Conservation (phyloP, 1,140 invertebrate species). For the Micrasema minimum region DNA sequence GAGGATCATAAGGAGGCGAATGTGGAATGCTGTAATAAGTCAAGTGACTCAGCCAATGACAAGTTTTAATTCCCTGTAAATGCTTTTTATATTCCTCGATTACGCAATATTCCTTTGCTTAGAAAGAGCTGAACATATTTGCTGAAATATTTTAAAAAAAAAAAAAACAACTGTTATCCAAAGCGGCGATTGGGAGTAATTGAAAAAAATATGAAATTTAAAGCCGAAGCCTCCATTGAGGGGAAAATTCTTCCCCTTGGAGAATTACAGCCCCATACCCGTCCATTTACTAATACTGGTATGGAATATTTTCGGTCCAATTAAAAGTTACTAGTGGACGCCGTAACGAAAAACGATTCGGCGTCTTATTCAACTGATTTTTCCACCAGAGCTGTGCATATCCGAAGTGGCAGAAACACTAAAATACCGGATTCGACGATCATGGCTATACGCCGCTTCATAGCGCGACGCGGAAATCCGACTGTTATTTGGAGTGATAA, state of each 20-base stretch:
- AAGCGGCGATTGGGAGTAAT: no score
- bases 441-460: not conserved
- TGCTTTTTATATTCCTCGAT: no score
- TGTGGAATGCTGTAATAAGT: no score
- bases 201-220: slow-evolving; percentile 8
- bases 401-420: not conserved
- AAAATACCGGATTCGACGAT: not conserved
- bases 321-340: not conserved
- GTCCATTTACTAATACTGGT: not conserved
- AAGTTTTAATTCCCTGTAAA: no score
- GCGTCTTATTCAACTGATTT: slow-evolving; percentile 7
- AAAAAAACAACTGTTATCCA: no score
- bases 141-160: no score
- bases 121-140: no score
- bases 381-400: not conserved
- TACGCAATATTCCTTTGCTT: no score
- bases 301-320: slow-evolving; percentile 19
- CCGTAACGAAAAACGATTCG: slow-evolving; percentile 8
- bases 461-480: not conserved
- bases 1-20: no score
- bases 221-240: not conserved
- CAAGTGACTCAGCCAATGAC: no score
- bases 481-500: not conserved
- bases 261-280: not conserved
- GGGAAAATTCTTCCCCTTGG: not conserved